Evolutionary conservation across 1,140 invertebrate species (phyloP).

Genomic region (Potamilus streckersoni): DNA sequence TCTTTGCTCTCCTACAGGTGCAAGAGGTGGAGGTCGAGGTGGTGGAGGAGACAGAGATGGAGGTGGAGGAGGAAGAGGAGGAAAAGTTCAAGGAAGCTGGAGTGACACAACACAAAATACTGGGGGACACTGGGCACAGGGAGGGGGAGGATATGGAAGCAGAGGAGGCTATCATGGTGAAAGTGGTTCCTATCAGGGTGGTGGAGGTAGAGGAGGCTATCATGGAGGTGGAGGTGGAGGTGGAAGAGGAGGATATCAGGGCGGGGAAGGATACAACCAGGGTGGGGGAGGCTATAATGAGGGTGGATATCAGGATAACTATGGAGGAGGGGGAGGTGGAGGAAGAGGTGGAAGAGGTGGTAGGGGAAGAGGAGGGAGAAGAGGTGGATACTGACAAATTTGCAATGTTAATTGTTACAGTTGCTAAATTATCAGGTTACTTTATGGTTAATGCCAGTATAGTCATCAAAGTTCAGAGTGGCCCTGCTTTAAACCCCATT

Average conservation of each 20-base stretch:
- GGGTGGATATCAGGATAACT: slow-evolving; percentile 20
- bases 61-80: slow-evolving; percentile 40
- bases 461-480: no score
- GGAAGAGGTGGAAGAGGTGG: slow-evolving; percentile 21
- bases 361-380: slow-evolving; percentile 25
- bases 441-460: no score
- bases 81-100: slow-evolving; percentile 48
- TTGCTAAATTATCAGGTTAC: no score
- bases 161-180: slow-evolving; percentile 48
- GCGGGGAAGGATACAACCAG: slow-evolving; percentile 16
- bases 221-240: slow-evolving; percentile 24
- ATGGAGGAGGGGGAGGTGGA: slow-evolving; percentile 20
- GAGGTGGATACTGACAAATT: slow-evolving; percentile 15
- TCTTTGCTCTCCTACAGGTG: slow-evolving; percentile 4
- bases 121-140: slow-evolving; percentile 32
- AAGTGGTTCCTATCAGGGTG: slow-evolving; percentile 55
- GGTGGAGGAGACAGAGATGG: slow-evolving; percentile 40
- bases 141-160: slow-evolving; percentile 38
- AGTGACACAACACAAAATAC: slow-evolving; percentile 23
- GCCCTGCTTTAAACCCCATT: no score
- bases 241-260: slow-evolving; percentile 21
- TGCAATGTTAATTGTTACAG: no score
- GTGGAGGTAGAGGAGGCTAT: not conserved
- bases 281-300: slow-evolving; percentile 29
- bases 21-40: slow-evolving; percentile 32